phyloP scores from a whole-genome alignment of 2,888 invertebrate species.

The Leuctra nigra region DNA sequence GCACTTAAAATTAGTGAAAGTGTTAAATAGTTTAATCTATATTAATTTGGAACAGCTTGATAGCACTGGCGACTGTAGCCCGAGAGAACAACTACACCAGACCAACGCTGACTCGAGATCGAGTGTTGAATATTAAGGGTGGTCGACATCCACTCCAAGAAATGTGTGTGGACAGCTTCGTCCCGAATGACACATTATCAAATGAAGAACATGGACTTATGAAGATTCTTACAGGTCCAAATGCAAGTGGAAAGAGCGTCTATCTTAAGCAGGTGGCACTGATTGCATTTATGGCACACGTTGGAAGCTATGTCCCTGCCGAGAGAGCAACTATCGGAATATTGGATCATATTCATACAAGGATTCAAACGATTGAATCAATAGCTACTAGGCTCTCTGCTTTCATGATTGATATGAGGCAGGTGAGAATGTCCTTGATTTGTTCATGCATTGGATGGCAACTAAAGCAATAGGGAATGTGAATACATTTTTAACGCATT shows the following conservation, averaged over 20 bases:
- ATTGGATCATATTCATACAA: slow-evolving; percentile 65
- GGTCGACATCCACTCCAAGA: slow-evolving; percentile 77
- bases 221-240: slow-evolving; percentile 82
- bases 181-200: slow-evolving; percentile 65
- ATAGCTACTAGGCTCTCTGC: slow-evolving; percentile 73
- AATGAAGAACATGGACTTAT: slow-evolving; percentile 50
- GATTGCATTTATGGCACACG: slow-evolving; percentile 77
- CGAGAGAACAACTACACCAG: slow-evolving; percentile 58
- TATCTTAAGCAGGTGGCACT: slow-evolving; percentile 81
- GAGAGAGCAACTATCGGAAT: slow-evolving; percentile 61
- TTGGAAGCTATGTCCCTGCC: slow-evolving; percentile 87
- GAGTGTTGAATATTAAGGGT: slow-evolving; percentile 52
- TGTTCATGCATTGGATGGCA: no score
- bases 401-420: slow-evolving; percentile 77
- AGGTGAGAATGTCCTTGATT: no score
- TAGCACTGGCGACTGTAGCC: slow-evolving; percentile 59
- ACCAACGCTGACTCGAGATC: slow-evolving; percentile 53
- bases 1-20: background rate
- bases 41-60: slow-evolving; percentile 56
- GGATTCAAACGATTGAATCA: slow-evolving; percentile 70
- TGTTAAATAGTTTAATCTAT: no score
- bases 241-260: slow-evolving; percentile 87
- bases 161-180: slow-evolving; percentile 55
- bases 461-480: no score
- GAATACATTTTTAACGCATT: no score